Conservation (phyloP, 2,888 invertebrate species). For the Slavum lentiscoides region DNA sequence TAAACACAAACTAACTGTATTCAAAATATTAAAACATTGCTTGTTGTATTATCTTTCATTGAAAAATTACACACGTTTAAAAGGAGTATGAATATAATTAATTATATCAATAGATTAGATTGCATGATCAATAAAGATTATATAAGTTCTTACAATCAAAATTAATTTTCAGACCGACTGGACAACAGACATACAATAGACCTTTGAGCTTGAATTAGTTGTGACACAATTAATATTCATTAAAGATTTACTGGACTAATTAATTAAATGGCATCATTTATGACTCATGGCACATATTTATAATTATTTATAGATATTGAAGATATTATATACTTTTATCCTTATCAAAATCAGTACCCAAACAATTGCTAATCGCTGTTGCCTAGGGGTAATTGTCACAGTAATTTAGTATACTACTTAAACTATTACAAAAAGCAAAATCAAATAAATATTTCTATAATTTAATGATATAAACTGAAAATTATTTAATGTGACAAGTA, state of each 20-base stretch:
- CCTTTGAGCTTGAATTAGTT: conserved; percentile 2
- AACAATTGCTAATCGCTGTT: neutral
- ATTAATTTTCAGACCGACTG: conserved; percentile 17
- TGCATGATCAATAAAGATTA: neutral
- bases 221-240: conserved; percentile 18
- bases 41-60: too few relatives aligned
- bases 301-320: neutral
- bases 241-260: neutral
- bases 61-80: too few relatives aligned
- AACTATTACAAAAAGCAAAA: too few relatives aligned
- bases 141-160: conserved; percentile 1
- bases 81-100: too few relatives aligned
- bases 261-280: conserved; percentile 9
- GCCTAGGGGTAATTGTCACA: too few relatives aligned
- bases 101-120: neutral
- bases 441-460: too few relatives aligned
- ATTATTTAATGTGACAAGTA: too few relatives aligned
- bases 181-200: neutral
- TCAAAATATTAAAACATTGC: too few relatives aligned
- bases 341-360: neutral
- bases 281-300: neutral
- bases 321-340: neutral
- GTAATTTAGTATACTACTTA: too few relatives aligned
- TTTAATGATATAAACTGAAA: too few relatives aligned
- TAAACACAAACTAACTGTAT: too few relatives aligned